These are phyloP conservation scores for Sebastes trivittatus DNA, from an alignment of 2,797 vertebrate genomes.

Conservation along the genomic window DNA sequence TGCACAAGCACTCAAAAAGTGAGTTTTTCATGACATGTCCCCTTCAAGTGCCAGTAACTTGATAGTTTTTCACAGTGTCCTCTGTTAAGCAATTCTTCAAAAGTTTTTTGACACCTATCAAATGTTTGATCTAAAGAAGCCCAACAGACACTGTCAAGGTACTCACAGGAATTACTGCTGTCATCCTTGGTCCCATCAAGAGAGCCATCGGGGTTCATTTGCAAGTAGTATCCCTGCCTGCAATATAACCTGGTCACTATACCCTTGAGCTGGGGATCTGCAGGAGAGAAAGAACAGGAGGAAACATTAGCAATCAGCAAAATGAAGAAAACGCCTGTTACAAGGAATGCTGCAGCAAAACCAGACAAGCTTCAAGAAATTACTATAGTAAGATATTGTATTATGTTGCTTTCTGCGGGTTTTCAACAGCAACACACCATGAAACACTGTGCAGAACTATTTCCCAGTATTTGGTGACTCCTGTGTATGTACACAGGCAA, in stretches of 20 bases:
- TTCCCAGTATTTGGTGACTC: conserved; percentile 7
- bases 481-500: conserved; percentile 38
- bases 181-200: conserved; percentile 99
- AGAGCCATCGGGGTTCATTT: conserved; percentile 99
- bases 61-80: neutral
- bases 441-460: neutral
- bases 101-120: neutral
- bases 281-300: conserved; percentile 59
- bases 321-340: neutral
- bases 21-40: neutral
- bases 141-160: conserved; percentile 22
- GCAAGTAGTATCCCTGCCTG: conserved; percentile 99
- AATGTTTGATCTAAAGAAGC: conserved; percentile 3
- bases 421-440: neutral
- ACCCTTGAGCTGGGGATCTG: conserved; percentile 99
- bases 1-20: neutral
- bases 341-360: neutral
- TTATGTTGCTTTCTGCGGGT: neutral
- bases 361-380: neutral
- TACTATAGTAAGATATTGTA: neutral
- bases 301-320: conserved; percentile 10
- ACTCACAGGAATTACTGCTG: conserved; percentile 99
- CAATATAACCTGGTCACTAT: conserved; percentile 99
- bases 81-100: neutral
- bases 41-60: neutral